A percentile compares a stretch with the other conserved stretches of the same genome.
phyloP scores from a whole-genome alignment of 2,113 vertebrate genomes.

The Callochromis pleurospilus region DNA sequence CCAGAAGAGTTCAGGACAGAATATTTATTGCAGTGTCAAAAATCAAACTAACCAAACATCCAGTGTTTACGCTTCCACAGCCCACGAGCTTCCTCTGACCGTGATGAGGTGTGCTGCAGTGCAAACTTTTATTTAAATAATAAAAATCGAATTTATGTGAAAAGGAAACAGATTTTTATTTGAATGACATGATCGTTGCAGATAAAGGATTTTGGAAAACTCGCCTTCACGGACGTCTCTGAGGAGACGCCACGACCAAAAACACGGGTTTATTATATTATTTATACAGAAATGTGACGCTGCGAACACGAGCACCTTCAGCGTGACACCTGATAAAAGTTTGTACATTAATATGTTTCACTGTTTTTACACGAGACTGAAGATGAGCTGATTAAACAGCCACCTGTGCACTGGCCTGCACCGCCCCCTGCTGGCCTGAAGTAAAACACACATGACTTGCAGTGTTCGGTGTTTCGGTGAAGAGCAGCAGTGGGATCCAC shows the following conservation, averaged over 20 bases:
- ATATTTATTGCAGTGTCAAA: neutral
- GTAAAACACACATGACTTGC: neutral
- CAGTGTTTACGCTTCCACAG: accelerated
- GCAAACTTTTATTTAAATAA: neutral
- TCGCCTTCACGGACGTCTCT: neutral
- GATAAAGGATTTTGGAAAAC: neutral
- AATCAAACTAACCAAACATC: neutral
- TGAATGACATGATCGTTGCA: neutral
- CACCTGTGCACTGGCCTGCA: neutral
- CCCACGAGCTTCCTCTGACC: neutral
- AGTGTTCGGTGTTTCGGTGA: neutral
- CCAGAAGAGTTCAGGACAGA: neutral
- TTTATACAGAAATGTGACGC: accelerated
- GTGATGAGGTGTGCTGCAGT: neutral
- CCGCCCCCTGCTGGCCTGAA: neutral
- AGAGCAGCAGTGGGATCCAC: neutral
- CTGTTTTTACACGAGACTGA: neutral
- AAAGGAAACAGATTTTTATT: neutral
- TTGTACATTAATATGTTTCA: neutral
- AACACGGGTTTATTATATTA: neutral
- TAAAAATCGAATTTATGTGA: neutral
- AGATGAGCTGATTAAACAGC: neutral
- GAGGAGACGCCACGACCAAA: neutral
- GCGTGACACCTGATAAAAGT: accelerated
- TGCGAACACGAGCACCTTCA: neutral